Evolutionary conservation across 1,140 invertebrate species (phyloP), one percentile per base, ranked within the genome.

Genomic region (Tenebrio molitor): DNA sequence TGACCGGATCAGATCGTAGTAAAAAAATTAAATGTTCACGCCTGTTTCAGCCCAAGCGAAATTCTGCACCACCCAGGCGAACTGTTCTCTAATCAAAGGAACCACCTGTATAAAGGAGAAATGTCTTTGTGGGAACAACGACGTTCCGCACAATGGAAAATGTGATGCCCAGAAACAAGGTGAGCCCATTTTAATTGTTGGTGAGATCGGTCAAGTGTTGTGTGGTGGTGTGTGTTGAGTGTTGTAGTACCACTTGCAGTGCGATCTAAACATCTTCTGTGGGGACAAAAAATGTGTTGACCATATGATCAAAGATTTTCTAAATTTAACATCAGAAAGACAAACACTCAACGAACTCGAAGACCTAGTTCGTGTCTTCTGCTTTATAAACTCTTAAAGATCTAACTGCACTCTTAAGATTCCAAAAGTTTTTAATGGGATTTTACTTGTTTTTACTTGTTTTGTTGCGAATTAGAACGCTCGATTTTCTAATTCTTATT

Each of bases 51-150:
- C 58, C 8, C 34, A 23, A 62, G 74, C 72, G 14, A 79, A 77
- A 71, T 39, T 69, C 25, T 82, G 81, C 50, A 79, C 71, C 34
- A 73, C 64, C 15, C 80, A 83, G 63, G 73, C 76, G 6, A 72
- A 76, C 14, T 83, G 81, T 70, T 70, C 68, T 21, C 63, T 76
- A 3, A 77, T 83, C 14, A 78, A 75, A 53, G 78, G 80, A 58
- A 79, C 81, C 10, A 83, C 80, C 41, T 83, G 81, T 44, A 53
- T 82, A 10, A 77, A 71, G 64, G 72, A 75, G 29, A 42, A 65
- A 16, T 83, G 81, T 69, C 69, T 80, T n/a, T 83, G 81, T 72
- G 81, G 81, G 36, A 79, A 83, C 53, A 82, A 83, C 69, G 58
- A 71, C 25, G 58, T 75, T 64, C 81, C 81, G 1, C 15, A 44